Conservation (phyloP, 1,140 invertebrate genomes). For the Drosophila tristis region DNA sequence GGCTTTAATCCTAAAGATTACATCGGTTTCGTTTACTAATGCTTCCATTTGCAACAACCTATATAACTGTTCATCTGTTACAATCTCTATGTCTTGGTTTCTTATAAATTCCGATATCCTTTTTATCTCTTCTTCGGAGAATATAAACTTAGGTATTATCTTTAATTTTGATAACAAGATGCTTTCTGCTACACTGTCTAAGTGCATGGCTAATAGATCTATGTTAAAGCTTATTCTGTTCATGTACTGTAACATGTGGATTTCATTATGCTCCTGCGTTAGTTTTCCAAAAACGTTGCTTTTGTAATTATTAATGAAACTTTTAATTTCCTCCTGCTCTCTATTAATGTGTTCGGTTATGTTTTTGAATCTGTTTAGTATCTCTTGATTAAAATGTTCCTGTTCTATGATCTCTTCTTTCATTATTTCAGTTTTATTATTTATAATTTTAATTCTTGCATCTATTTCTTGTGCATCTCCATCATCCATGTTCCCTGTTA, state of each 20-base stretch:
- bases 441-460: neutral
- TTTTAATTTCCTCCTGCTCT: conserved; percentile 8
- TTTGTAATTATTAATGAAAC: conserved; percentile 14
- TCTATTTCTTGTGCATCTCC: neutral
- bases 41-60: too few relatives aligned
- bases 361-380: conserved; percentile 11
- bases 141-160: conserved; percentile 19
- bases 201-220: conserved; percentile 7
- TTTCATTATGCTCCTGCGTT: conserved; percentile 19
- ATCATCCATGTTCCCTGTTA: conserved; percentile 20
- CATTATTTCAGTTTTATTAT: neutral
- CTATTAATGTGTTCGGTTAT: conserved; percentile 13
- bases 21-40: too few relatives aligned
- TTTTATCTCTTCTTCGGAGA: conserved; percentile 1
- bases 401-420: neutral
- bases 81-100: conserved; percentile 3
- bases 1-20: too few relatives aligned
- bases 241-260: conserved; percentile 21
- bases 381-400: conserved; percentile 5
- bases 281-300: conserved; percentile 10
- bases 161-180: conserved; percentile 12
- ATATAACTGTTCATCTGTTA: too few relatives aligned
- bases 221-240: conserved; percentile 20
- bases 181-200: conserved; percentile 32
- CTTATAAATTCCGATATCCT: conserved; percentile 1